These are phyloP conservation scores for Coenonympha glycerion DNA, from an alignment of 2,888 invertebrate species.

Conservation along the genomic window DNA sequence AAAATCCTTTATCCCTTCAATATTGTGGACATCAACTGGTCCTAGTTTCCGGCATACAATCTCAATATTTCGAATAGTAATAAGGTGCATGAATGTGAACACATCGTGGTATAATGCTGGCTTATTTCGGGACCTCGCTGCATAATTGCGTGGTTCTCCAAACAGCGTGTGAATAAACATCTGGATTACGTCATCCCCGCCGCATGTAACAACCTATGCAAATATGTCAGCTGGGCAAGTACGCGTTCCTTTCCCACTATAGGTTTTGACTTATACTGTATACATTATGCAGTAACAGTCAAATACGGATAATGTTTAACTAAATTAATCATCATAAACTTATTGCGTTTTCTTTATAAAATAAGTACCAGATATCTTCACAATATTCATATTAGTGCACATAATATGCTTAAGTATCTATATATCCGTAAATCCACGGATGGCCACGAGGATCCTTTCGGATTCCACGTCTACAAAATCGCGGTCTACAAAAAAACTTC, in stretches of 20 bases:
- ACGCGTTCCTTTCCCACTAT: not conserved
- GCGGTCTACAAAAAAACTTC: conserved; percentile 18
- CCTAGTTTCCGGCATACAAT: not conserved
- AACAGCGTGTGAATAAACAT: conserved; percentile 19
- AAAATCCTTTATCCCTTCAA: too few relatives aligned
- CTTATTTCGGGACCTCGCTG: conserved; percentile 8
- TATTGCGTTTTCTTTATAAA: too few relatives aligned
- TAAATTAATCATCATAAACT: too few relatives aligned
- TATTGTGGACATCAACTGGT: too few relatives aligned
- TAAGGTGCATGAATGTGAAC: not conserved
- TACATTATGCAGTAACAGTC: too few relatives aligned
- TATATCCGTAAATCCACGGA: not conserved
- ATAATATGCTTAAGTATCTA: conserved; percentile 3
- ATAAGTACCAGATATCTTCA: too few relatives aligned
- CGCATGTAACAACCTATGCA: not conserved
- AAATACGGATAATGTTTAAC: too few relatives aligned
- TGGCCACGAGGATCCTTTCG: not conserved
- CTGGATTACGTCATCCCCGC: conserved; percentile 14
- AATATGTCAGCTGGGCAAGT: not conserved
- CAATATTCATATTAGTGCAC: not conserved
- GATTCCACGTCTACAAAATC: too few relatives aligned
- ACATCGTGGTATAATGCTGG: conserved; percentile 6
- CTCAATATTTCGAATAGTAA: not conserved
- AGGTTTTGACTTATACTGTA: too few relatives aligned
- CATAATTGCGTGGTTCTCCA: conserved; percentile 14